Base-by-base conservation (phyloP, 2,797 vertebrate species). In the Pseudopleuronectes americanus region DNA sequence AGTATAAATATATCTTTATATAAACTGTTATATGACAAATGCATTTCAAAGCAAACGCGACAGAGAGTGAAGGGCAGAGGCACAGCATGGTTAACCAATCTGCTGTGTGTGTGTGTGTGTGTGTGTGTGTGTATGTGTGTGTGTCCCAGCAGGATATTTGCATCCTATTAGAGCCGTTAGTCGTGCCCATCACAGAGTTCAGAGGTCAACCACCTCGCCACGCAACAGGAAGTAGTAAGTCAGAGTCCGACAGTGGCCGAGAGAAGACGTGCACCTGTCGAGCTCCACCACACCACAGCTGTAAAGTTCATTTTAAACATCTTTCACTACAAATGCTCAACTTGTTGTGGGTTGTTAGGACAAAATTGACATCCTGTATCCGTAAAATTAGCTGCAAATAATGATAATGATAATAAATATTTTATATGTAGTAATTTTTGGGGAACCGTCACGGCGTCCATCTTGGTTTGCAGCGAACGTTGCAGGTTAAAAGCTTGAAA, bases 171-270 rank as follows among this genome's bases (percentile, higher is more conserved):
- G 43, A 71, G 91, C 92, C 92, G 90, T 95, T 95, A 95, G 94
- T 95, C 94, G 90, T 91, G 93, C 87, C 87, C 93, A 89, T 95
- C 93, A 93, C 84, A 90, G 85, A 79, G 86, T 90, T 93, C 90
- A 92, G 89, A 92, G 95, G 94, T 95, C 94, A 92, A 56, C 16
- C 24, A 65, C 73, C 78, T 74, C 54, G 21, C 31, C 55, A n/a
- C 0, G 80, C 79, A 89, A 93, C 93, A 96, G 95, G 95, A 96
- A 96, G 94, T 87, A 90, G 90, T 95, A 93, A 95, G 89, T 95
- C 90, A 91, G 82, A 95, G 89, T 95, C 90, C 91, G 82, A 57
- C 67, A 90, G 92, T 83, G 73, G 59, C 38, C 19, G 47, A 53
- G 23, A 65, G 23, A 62, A 61, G 26, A 22, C 33, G 57, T 76